phyloP scores from a whole-genome alignment of 2,888 invertebrate species.

The Cryptosula pallasiana region DNA sequence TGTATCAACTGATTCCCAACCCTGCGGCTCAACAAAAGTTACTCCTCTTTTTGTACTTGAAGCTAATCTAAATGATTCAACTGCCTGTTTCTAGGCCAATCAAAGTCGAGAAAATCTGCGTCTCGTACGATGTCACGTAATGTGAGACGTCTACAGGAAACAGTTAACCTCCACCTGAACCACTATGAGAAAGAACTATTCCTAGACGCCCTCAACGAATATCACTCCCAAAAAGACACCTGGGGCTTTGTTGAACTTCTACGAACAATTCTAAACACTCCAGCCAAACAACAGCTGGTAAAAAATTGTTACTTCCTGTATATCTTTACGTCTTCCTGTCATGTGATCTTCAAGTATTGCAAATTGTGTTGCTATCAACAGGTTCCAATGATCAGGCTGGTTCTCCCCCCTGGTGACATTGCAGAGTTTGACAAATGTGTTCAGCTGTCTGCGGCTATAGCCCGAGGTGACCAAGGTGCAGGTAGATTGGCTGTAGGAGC shows the following conservation, averaged over 20 bases:
- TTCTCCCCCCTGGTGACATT: slow-evolving; percentile 7
- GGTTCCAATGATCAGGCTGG: slow-evolving; percentile 8
- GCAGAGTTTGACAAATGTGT: slow-evolving; percentile 21
- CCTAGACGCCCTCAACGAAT: slow-evolving; percentile 38
- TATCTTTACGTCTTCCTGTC: too few relatives aligned
- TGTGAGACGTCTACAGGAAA: slow-evolving; percentile 40
- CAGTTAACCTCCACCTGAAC: slow-evolving; percentile 38
- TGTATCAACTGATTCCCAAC: too few relatives aligned
- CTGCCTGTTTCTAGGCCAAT: too few relatives aligned
- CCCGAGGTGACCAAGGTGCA: slow-evolving; percentile 20
- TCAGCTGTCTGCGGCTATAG: slow-evolving; percentile 16
- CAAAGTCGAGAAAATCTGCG: not conserved
- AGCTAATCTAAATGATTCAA: too few relatives aligned
- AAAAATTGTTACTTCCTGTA: too few relatives aligned
- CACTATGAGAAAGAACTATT: slow-evolving; percentile 37
- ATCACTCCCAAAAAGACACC: slow-evolving; percentile 37
- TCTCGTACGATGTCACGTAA: slow-evolving; percentile 32
- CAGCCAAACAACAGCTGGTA: slow-evolving; percentile 38
- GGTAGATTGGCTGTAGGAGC: not conserved
- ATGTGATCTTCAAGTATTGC: too few relatives aligned
- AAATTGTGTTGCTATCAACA: too few relatives aligned
- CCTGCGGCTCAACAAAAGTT: too few relatives aligned
- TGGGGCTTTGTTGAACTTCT: slow-evolving; percentile 37
- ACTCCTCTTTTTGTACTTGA: too few relatives aligned
- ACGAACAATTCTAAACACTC: slow-evolving; percentile 39